A percentile compares a stretch with the other conserved stretches of the same genome.
phyloP scores from a whole-genome alignment of 2,888 invertebrate genomes.

The Xylota sylvarum region DNA sequence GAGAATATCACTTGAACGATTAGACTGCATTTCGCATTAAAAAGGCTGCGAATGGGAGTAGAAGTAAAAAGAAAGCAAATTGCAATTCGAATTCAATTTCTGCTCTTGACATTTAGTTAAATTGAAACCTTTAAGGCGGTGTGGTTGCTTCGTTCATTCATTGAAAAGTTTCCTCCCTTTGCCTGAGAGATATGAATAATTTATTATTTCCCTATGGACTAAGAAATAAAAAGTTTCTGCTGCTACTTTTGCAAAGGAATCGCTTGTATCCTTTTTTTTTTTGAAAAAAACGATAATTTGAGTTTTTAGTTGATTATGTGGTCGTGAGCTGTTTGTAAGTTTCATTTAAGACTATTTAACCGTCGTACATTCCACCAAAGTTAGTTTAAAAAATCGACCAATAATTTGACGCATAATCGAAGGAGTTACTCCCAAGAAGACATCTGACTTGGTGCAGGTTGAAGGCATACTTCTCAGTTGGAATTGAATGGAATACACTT shows the following conservation, averaged over 20 bases:
- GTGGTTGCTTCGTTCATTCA: constrained; percentile 44
- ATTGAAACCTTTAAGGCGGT: constrained; percentile 84
- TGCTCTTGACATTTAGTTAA: constrained; percentile 85
- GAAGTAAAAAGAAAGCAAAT: constrained; percentile 71
- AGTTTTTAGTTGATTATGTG: constrained; percentile 10
- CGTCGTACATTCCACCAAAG: too few species aligned
- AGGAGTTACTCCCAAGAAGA: too few species aligned
- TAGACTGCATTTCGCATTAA: constrained; percentile 54
- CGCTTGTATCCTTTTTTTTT: background rate
- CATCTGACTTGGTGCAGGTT: too few species aligned
- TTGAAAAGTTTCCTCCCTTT: constrained; percentile 43
- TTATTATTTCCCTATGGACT: constrained; percentile 45
- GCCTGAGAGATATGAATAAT: constrained; percentile 73
- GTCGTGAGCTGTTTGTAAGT: background rate
- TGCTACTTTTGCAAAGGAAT: constrained; percentile 19
- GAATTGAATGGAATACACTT: too few species aligned
- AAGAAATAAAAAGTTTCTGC: constrained; percentile 1
- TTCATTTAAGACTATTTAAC: too few species aligned
- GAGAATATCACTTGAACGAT: constrained; percentile 47
- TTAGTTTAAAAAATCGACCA: too few species aligned
- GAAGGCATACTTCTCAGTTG: too few species aligned
- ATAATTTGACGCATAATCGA: too few species aligned
- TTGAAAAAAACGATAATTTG: too few species aligned
- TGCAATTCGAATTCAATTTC: constrained; percentile 84
- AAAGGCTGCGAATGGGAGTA: constrained; percentile 33